Conservation (phyloP, 2,113 vertebrate genomes). For the Limanda limanda region DNA sequence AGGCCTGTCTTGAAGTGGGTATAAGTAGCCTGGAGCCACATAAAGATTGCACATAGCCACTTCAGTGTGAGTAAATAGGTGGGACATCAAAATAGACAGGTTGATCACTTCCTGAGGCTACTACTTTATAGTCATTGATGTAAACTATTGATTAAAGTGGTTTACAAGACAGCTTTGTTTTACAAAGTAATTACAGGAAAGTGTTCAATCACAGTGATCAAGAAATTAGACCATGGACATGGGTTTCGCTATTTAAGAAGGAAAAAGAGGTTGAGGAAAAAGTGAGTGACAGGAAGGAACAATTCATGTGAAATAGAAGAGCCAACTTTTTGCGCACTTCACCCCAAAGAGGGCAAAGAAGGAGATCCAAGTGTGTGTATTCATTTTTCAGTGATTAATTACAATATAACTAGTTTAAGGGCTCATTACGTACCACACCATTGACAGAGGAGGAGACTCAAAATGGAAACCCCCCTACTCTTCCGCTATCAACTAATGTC, state of each 20-base stretch:
- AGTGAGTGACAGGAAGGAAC: slow-evolving; percentile 10
- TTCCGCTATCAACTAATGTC: slow-evolving; percentile 27
- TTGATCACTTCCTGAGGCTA: neutral
- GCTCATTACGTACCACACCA: slow-evolving; percentile 37
- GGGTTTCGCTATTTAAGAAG: neutral
- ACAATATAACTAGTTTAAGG: slow-evolving; percentile 49
- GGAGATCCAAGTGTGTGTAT: neutral
- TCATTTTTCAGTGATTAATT: slow-evolving; percentile 49
- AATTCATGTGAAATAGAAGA: neutral
- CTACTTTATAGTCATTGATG: too few relatives aligned
- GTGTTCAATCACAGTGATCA: neutral
- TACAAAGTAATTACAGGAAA: neutral
- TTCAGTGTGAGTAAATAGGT: neutral
- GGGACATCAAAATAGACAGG: neutral
- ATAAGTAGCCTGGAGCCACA: slow-evolving; percentile 41
- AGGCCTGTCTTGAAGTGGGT: slow-evolving; percentile 35
- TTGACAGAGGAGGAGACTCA: slow-evolving; percentile 28
- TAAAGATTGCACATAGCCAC: slow-evolving; percentile 21
- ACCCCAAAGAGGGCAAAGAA: neutral
- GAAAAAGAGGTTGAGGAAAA: neutral
- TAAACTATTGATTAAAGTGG: too few relatives aligned
- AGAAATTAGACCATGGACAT: too few relatives aligned
- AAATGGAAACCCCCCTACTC: slow-evolving; percentile 11
- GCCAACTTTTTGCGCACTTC: neutral
- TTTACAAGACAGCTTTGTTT: too few relatives aligned